phyloP scores from a whole-genome alignment of 2,113 vertebrate genomes.

The Solenodon paradoxus region DNA sequence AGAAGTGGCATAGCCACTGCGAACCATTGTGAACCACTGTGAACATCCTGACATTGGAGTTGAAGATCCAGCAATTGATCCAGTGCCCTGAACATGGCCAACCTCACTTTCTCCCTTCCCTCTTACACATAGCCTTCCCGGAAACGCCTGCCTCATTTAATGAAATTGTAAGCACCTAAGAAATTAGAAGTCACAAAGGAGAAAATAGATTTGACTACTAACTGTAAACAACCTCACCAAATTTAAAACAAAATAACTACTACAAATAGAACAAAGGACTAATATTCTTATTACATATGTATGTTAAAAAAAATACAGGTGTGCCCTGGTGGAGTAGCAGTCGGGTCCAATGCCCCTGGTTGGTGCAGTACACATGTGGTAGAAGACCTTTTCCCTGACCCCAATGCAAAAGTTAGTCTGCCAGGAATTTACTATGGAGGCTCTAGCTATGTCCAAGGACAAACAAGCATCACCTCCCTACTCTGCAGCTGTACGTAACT shows the following conservation, averaged over 20 bases:
- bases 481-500: too few relatives aligned
- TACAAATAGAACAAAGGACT: conserved; percentile 23
- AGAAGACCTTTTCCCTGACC: too few relatives aligned
- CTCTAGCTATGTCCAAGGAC: too few relatives aligned
- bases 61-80: neutral
- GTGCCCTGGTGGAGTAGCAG: too few relatives aligned
- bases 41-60: neutral
- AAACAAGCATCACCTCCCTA: too few relatives aligned
- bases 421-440: too few relatives aligned
- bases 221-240: conserved; percentile 2
- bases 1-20: conserved; percentile 69
- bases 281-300: neutral
- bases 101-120: neutral
- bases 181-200: conserved; percentile 27
- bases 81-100: neutral
- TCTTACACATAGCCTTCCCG: neutral
- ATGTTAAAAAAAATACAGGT: neutral
- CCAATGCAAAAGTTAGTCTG: too few relatives aligned
- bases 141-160: neutral
- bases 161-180: neutral
- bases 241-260: conserved; percentile 32
- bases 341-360: too few relatives aligned
- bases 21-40: neutral
- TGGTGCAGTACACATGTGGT: too few relatives aligned
- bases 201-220: neutral